Percentiles rank a stretch among this genome's conserved stretches.
phyloP scores from a whole-genome alignment of 2,113 vertebrate genomes.

The Chauna torquata region DNA sequence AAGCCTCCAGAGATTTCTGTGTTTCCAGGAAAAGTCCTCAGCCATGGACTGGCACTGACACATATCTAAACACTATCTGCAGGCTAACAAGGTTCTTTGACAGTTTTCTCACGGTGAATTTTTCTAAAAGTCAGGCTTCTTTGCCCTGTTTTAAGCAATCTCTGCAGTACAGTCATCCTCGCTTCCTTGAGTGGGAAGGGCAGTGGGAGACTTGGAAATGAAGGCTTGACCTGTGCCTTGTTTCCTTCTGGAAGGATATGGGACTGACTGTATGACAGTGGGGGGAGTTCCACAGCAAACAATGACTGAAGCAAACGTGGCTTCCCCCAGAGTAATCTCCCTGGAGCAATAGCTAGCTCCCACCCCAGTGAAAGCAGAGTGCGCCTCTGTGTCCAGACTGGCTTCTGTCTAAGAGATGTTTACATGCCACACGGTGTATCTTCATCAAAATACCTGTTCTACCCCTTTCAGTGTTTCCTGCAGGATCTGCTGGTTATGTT shows the following conservation, averaged over 20 bases:
- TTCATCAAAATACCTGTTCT: background rate
- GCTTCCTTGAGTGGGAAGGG: background rate
- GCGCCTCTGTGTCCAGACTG: background rate
- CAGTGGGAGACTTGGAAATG: background rate
- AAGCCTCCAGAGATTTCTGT: background rate
- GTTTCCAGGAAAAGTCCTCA: background rate
- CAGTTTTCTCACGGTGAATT: background rate
- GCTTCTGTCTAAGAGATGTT: background rate
- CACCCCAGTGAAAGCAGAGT: background rate
- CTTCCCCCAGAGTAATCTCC: fast-evolving
- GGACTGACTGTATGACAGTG: background rate
- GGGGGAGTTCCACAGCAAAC: background rate
- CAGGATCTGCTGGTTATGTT: background rate
- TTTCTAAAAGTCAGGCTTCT: background rate
- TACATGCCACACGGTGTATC: background rate
- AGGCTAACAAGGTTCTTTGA: background rate
- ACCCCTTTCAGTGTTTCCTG: background rate
- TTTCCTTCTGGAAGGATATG: background rate
- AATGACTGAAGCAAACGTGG: background rate
- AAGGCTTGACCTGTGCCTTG: background rate
- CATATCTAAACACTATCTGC: background rate
- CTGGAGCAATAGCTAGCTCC: background rate
- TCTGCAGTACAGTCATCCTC: background rate
- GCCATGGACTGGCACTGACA: no score
- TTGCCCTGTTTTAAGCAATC: background rate